Base-by-base conservation (phyloP, 2,113 vertebrate genomes). In the Paradoxurus hermaphroditus region DNA sequence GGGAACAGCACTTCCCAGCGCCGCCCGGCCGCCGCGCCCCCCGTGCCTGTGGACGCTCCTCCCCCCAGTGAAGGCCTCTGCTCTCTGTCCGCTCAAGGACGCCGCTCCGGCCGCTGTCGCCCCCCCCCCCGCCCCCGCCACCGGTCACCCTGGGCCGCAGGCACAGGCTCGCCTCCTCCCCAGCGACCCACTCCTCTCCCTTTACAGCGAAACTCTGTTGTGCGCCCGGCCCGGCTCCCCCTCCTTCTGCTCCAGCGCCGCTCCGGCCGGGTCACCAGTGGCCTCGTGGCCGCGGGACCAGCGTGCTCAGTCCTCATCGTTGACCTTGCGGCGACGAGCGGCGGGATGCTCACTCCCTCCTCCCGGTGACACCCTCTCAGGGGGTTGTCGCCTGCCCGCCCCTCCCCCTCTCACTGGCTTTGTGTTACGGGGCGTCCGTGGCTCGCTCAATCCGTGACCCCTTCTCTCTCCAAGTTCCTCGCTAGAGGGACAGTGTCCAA, bases 381-480 rank as follows among this genome's bases (percentile, higher is more conserved):
- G 62, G 18, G 29, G 44, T 77, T 36, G 36, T 9, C n/a, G n/a
- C n/a, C 36, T 53, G 29, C 34, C 5, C 0, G 9, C 53, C 39
- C 53, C 68, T 79, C 31, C 14, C 46, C 63, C 53, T 25, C 9
- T 75, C 23, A 13, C 19, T 23, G 11, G 39, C 25, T 65, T 86
- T 75, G 3, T 16, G 13, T 10, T 62, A 51, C 21, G 31, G n/a
- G 5, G 51, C 2, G 0, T 16, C 53, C 13, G 59, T 18, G 72
- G 68, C 34, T 34, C 25, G 14, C 0, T 79, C 23, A 41, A 39
- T 21, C 39, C 4, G 0, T 0, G 0, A 36, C 12, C 16, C 49
- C 46, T 81, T n/a, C 86, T 62, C 72, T 79, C 7, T 1, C 49
- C n/a, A 21, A 23, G 3, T 29, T 41, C 29, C 21, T 87, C 63